Conservation (phyloP, 2,797 vertebrate genomes). For the Chaetodon trifasciatus region DNA sequence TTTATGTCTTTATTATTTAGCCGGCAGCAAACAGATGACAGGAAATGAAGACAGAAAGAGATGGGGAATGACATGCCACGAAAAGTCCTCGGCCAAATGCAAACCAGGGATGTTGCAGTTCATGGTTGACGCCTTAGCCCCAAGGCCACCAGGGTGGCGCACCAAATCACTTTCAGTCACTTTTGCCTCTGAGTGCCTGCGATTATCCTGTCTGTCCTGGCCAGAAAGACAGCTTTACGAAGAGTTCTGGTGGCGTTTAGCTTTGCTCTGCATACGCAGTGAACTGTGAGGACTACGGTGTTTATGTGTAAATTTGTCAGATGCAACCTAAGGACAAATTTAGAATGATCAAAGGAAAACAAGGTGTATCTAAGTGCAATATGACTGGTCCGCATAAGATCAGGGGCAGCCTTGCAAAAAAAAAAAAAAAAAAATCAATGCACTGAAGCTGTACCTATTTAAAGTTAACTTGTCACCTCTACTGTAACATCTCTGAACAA, state of each 20-base stretch:
- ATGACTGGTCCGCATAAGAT: neutral
- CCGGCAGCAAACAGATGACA: neutral
- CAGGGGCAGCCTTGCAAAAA: neutral
- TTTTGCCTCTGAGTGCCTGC: neutral
- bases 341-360: neutral
- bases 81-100: neutral
- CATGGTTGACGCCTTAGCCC: neutral
- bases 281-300: neutral
- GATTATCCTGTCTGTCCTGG: neutral
- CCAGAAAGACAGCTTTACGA: neutral
- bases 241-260: neutral
- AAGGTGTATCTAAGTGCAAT: neutral
- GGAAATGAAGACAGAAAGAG: constrained; percentile 7
- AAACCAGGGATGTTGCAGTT: neutral
- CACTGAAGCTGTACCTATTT: neutral
- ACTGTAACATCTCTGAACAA: neutral
- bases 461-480: neutral
- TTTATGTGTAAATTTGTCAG: neutral
- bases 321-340: neutral
- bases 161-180: neutral
- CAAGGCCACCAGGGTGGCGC: neutral
- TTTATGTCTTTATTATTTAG: neutral
- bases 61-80: neutral
- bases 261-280: neutral
- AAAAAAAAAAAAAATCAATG: neutral